Evolutionary conservation across 2,113 vertebrate genomes (phyloP).

Genomic region (Pterocles burchelli): DNA sequence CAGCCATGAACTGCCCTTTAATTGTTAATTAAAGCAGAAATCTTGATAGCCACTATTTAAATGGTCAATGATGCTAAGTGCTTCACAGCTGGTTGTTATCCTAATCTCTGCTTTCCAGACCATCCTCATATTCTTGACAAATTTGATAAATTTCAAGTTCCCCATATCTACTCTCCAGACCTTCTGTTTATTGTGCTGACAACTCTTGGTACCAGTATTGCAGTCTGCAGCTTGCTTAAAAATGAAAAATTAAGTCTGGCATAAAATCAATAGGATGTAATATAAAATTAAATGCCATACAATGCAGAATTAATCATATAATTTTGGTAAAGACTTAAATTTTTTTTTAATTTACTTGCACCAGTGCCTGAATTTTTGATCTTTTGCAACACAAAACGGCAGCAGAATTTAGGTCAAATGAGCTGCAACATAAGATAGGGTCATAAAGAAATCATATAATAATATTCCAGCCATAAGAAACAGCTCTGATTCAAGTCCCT

Average conservation of each 20-base stretch:
- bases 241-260: neutral
- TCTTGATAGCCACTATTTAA: neutral
- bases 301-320: neutral
- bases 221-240: neutral
- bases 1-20: neutral
- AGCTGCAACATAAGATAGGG: neutral
- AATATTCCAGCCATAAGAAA: neutral
- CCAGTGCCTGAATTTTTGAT: neutral
- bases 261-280: neutral
- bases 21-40: neutral
- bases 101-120: neutral
- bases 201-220: neutral
- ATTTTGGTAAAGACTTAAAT: neutral
- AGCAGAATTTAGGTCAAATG: conserved; percentile 17
- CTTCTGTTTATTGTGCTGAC: neutral
- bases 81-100: neutral
- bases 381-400: neutral
- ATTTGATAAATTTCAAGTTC: neutral
- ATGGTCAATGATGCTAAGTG: neutral
- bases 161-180: neutral
- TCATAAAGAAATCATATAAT: neutral
- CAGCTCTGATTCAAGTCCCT: neutral
- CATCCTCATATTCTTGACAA: neutral
- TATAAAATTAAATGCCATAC: neutral
- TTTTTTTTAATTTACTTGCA: neutral